A percentile compares a stretch with the other conserved stretches of the same genome.
phyloP scores from a whole-genome alignment of 1,140 invertebrate species.

The Drosophila bifasciata region DNA sequence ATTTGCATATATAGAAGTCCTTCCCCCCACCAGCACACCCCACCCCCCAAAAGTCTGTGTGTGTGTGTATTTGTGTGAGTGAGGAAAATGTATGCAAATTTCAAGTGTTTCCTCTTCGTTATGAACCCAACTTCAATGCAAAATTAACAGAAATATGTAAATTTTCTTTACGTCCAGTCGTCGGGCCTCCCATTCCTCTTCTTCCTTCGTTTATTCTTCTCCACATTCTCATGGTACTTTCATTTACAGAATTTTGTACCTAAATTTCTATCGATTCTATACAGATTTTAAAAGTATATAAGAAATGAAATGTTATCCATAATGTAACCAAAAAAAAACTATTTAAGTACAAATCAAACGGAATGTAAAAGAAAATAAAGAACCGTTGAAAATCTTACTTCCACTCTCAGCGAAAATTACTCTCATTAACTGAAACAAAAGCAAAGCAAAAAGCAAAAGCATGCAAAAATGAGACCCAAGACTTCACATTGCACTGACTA shows the following conservation, averaged over 20 bases:
- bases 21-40: constrained; percentile 4
- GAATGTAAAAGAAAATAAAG: too few relatives aligned
- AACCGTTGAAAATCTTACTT: too few relatives aligned
- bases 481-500: too few relatives aligned
- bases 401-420: too few relatives aligned
- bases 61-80: constrained; percentile 41
- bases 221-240: constrained; percentile 55
- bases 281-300: too few relatives aligned
- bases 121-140: constrained; percentile 83
- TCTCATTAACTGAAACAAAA: too few relatives aligned
- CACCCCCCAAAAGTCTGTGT: constrained; percentile 17
- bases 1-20: constrained; percentile 75
- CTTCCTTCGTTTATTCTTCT: constrained; percentile 3
- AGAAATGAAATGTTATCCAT: too few relatives aligned
- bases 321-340: too few relatives aligned
- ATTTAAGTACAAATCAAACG: too few relatives aligned
- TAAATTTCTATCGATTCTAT: too few relatives aligned
- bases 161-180: constrained; percentile 75
- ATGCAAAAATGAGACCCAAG: too few relatives aligned
- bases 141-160: constrained; percentile 84
- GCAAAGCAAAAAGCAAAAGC: too few relatives aligned
- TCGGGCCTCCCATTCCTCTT: constrained; percentile 31
- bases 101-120: constrained; percentile 83
- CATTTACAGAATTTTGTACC: constrained; percentile 38
- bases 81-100: constrained; percentile 82